Conservation (phyloP, 2,888 invertebrate genomes). For the Apeira syringaria region DNA sequence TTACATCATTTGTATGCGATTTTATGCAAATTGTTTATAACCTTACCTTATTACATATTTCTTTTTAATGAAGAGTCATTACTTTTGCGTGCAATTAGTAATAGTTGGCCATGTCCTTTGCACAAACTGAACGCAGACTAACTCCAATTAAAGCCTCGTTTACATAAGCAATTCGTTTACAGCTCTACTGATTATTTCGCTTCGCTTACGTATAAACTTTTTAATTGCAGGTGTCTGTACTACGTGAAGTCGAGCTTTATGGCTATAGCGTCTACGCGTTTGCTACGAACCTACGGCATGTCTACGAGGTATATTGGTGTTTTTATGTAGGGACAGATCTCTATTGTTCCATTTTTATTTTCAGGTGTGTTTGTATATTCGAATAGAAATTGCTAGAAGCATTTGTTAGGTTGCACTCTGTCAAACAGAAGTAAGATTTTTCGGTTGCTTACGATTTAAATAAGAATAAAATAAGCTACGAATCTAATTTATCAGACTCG, state of each 20-base stretch:
- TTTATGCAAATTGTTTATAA: too few relatives aligned
- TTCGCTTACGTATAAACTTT: slow-evolving; percentile 50
- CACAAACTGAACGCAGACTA: slow-evolving; percentile 31
- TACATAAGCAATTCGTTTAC: slow-evolving; percentile 55
- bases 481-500: too few relatives aligned
- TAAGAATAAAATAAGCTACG: too few relatives aligned
- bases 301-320: too few relatives aligned
- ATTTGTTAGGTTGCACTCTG: too few relatives aligned
- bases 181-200: slow-evolving; percentile 47
- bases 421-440: too few relatives aligned
- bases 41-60: slow-evolving; percentile 1
- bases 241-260: slow-evolving; percentile 24
- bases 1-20: too few relatives aligned
- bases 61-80: slow-evolving; percentile 24
- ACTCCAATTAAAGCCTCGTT: slow-evolving; percentile 52
- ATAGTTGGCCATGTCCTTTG: slow-evolving; percentile 5
- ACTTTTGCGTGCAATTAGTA: slow-evolving; percentile 32
- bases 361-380: too few relatives aligned
- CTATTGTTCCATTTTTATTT: too few relatives aligned
- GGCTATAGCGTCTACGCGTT: slow-evolving; percentile 13
- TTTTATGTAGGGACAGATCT: too few relatives aligned
- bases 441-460: too few relatives aligned
- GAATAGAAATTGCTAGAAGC: too few relatives aligned
- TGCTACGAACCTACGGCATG: slow-evolving; percentile 8
- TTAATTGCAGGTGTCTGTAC: slow-evolving; percentile 50